Evolutionary conservation across 2,113 vertebrate species (phyloP).

Genomic region (Ammodramus savannarum): DNA sequence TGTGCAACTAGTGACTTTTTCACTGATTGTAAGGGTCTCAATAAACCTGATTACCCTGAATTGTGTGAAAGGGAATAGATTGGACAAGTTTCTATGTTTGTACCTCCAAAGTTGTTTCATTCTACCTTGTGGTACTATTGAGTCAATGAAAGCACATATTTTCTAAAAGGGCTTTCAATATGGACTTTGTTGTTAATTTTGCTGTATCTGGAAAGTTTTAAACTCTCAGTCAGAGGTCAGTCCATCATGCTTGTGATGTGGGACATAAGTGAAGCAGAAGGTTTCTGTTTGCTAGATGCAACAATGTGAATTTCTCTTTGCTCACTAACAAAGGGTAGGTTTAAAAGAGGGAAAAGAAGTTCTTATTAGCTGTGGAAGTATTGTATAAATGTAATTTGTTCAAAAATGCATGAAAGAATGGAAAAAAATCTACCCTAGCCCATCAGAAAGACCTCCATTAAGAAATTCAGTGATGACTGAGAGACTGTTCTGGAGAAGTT

Average conservation of each 20-base stretch:
- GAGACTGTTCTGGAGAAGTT: not conserved
- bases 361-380: not conserved
- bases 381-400: not conserved
- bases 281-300: not conserved
- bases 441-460: not conserved
- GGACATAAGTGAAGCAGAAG: not conserved
- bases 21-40: not conserved
- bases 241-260: not conserved
- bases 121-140: not conserved
- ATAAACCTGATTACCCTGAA: not conserved
- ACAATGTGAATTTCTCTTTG: not conserved
- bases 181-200: not conserved
- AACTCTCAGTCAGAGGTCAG: not conserved
- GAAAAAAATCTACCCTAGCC: not conserved
- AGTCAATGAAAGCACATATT: not conserved
- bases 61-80: not conserved
- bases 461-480: not conserved
- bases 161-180: not conserved
- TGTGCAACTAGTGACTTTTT: not conserved
- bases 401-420: not conserved
- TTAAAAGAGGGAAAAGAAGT: not conserved
- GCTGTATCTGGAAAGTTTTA: not conserved
- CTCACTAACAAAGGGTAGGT: not conserved
- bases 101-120: not conserved
- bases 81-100: not conserved